These are phyloP conservation scores for Catocala nupta DNA, from an alignment of 2,888 invertebrate species.

Conservation along the genomic window DNA sequence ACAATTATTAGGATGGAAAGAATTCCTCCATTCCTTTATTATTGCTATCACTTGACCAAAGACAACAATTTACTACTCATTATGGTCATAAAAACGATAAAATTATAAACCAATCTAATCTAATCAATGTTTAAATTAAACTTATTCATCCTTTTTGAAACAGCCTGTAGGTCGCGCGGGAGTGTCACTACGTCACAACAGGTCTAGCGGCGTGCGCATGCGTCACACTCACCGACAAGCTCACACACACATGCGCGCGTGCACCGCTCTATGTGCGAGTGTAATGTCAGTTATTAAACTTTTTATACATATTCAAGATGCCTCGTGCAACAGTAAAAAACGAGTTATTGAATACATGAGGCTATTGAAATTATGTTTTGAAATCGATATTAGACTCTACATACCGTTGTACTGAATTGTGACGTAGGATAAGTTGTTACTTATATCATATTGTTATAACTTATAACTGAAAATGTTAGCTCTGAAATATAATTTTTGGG, in stretches of 20 bases:
- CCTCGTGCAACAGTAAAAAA: constrained; percentile 18
- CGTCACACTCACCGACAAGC: constrained; percentile 48
- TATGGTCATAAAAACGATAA: too few relatives aligned
- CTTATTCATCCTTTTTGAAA: background rate
- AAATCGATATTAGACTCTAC: background rate
- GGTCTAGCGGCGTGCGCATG: constrained; percentile 54
- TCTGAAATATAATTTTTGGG: too few relatives aligned
- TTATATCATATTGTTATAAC: background rate
- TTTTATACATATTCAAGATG: constrained; percentile 32
- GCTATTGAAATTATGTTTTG: background rate
- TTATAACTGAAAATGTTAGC: too few relatives aligned
- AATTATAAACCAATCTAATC: too few relatives aligned
- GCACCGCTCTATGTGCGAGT: constrained; percentile 16
- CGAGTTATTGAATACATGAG: constrained; percentile 31
- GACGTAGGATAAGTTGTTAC: background rate
- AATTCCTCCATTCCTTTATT: too few relatives aligned
- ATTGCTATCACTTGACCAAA: too few relatives aligned
- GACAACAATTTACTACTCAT: too few relatives aligned
- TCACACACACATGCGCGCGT: constrained; percentile 5
- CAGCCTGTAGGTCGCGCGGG: constrained; percentile 53
- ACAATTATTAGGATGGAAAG: too few relatives aligned
- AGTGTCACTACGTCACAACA: constrained; percentile 66
- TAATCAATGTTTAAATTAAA: too few relatives aligned
- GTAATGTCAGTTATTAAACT: constrained; percentile 35
- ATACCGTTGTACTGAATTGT: background rate